phyloP scores from a whole-genome alignment of 1,140 invertebrate species.

The Phortica variegata region DNA sequence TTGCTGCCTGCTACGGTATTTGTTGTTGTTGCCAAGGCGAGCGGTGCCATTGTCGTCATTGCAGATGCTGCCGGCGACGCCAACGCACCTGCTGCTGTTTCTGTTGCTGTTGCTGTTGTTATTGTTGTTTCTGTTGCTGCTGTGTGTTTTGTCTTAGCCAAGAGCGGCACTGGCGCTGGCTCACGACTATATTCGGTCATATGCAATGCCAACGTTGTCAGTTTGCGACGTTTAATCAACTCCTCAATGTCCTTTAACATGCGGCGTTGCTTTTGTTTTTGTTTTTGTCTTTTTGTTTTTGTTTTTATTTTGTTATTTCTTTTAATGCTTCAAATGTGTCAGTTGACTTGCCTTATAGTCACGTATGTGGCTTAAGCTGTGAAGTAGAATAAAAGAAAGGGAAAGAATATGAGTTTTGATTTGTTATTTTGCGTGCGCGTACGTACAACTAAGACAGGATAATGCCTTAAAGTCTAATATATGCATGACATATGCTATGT shows the following conservation, averaged over 20 bases:
- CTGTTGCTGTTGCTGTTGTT: not conserved
- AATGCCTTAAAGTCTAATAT: slow-evolving; percentile 27
- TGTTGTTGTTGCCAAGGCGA: slow-evolving; percentile 23
- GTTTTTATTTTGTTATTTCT: too few relatives aligned
- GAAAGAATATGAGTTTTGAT: slow-evolving; percentile 13
- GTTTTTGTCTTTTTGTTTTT: too few relatives aligned
- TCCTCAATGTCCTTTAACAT: slow-evolving; percentile 52
- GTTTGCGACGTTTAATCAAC: slow-evolving; percentile 47
- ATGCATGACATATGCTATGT: slow-evolving; percentile 52
- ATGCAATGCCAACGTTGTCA: slow-evolving; percentile 37
- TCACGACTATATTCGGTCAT: slow-evolving; percentile 44
- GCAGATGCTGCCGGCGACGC: not conserved
- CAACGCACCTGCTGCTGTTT: slow-evolving; percentile 1
- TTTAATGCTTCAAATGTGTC: too few relatives aligned
- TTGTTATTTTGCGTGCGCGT: slow-evolving; percentile 23
- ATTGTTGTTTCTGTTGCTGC: slow-evolving; percentile 13
- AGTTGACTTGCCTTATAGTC: slow-evolving; percentile 28
- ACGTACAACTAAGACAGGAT: too few relatives aligned
- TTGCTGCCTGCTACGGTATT: too few relatives aligned
- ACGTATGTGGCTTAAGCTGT: slow-evolving; percentile 19
- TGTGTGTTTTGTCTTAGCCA: slow-evolving; percentile 25
- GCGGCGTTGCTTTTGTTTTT: slow-evolving; percentile 16
- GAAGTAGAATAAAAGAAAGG: not conserved
- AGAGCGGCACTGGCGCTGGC: slow-evolving; percentile 31
- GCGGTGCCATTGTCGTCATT: slow-evolving; percentile 16